Evolutionary conservation across 1,140 invertebrate genomes (phyloP).

Genomic region (Neodiprion virginianus): DNA sequence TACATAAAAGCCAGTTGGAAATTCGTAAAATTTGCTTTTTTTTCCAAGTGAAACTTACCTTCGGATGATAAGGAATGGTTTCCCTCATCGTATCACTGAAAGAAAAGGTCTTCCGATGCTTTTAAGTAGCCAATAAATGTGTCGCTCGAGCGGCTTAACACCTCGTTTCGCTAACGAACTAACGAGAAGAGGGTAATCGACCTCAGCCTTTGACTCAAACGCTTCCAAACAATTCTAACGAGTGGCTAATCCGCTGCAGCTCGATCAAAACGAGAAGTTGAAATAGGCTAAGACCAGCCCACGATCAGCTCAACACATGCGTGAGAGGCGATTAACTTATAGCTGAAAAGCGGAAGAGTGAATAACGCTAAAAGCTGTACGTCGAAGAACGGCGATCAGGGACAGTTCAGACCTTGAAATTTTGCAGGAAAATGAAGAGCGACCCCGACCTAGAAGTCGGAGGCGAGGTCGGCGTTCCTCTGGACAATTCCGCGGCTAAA

Average conservation of each 20-base stretch:
- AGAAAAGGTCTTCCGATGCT: too few species aligned
- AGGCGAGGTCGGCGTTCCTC: constrained; percentile 62
- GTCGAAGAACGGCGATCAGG: constrained; percentile 6
- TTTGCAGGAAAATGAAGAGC: constrained; percentile 64
- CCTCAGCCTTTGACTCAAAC: too few species aligned
- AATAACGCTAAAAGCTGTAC: not conserved
- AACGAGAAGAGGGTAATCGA: not conserved
- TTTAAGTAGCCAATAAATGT: not conserved
- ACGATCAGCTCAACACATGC: not conserved
- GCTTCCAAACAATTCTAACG: too few species aligned
- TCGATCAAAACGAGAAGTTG: not conserved
- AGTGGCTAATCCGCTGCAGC: not conserved
- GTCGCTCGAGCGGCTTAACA: not conserved
- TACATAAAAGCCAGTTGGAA: too few species aligned
- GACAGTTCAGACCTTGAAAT: constrained; percentile 19
- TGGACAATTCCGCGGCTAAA: constrained; percentile 76
- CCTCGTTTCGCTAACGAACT: not conserved
- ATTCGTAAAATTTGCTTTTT: too few species aligned
- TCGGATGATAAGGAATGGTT: too few species aligned
- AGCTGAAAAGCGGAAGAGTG: not conserved
- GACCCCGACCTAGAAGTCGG: constrained; percentile 69
- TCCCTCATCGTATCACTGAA: too few species aligned
- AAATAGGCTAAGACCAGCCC: not conserved
- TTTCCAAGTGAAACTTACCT: too few species aligned
- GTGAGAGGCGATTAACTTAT: not conserved